Conservation (phyloP, 2,113 vertebrate genomes). For the Eleginops maclovinus region DNA sequence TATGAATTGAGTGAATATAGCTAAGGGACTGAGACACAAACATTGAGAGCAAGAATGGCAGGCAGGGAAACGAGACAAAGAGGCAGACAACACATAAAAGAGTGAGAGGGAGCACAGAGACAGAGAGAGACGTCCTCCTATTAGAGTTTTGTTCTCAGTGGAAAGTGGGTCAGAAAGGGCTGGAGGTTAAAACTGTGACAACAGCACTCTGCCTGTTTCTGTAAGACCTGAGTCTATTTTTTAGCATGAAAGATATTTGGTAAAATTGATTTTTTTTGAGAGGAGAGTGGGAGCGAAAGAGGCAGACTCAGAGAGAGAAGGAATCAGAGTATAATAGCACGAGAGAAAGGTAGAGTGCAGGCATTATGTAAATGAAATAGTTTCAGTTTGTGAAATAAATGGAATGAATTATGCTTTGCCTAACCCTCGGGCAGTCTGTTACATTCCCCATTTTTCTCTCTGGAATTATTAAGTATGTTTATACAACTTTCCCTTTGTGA, state of each 20-base stretch:
- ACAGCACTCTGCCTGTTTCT: conserved; percentile 50
- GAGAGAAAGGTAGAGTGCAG: neutral
- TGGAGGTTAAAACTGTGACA: conserved; percentile 66
- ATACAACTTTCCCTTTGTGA: conserved; percentile 54
- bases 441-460: conserved; percentile 36
- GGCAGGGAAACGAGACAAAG: conserved; percentile 13
- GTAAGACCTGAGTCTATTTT: conserved; percentile 47
- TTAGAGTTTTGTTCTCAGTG: conserved; percentile 55
- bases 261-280: conserved; percentile 59
- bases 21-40: neutral
- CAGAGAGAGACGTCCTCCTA: conserved; percentile 13
- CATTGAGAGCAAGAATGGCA: conserved; percentile 1
- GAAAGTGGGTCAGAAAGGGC: conserved; percentile 76
- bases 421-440: conserved; percentile 22
- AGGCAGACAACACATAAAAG: neutral
- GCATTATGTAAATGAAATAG: conserved; percentile 66
- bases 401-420: conserved; percentile 54
- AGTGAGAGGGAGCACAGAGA: conserved; percentile 2
- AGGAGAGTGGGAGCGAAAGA: conserved; percentile 30
- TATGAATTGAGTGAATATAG: too few species aligned
- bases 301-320: conserved; percentile 11
- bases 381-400: conserved; percentile 64
- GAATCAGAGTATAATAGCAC: conserved; percentile 6
- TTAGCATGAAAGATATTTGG: conserved; percentile 25
- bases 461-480: conserved; percentile 57